Conservation (phyloP, 2,888 invertebrate genomes). For the Eupithecia inturbata region DNA sequence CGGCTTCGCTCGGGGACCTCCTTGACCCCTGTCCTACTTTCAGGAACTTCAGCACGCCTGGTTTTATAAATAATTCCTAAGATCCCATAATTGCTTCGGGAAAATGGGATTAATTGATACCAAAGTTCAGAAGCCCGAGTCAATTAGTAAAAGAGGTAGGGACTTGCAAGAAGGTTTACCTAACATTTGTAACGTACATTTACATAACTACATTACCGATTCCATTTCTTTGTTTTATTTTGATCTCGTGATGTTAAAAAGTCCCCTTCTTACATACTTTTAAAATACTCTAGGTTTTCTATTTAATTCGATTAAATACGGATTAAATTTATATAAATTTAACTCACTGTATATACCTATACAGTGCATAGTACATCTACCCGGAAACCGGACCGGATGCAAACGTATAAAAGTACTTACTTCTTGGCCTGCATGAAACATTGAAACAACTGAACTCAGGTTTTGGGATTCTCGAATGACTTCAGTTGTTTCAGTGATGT, state of each 20-base stretch:
- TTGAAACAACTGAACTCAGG: no score
- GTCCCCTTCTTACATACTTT: no score
- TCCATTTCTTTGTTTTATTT: not conserved
- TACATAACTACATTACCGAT: not conserved
- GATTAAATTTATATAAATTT: no score
- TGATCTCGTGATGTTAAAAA: not conserved
- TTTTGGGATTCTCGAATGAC: no score
- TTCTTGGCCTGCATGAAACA: no score
- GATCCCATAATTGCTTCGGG: constrained; percentile 34
- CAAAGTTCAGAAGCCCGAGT: constrained; percentile 9
- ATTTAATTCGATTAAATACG: no score
- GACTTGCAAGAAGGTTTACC: not conserved
- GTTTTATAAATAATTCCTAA: constrained; percentile 47
- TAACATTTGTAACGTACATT: not conserved
- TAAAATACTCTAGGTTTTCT: no score
- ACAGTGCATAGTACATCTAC: no score
- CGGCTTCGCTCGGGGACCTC: constrained; percentile 51
- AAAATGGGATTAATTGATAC: constrained; percentile 26
- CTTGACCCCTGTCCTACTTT: constrained; percentile 71
- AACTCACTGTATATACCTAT: no score
- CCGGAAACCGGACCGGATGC: no score
- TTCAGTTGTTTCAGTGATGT: not conserved
- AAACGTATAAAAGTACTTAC: no score
- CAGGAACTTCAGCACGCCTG: constrained; percentile 45
- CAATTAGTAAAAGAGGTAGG: not conserved